phyloP scores from a whole-genome alignment of 2,888 invertebrate genomes.

The Drosophila maculinotata region DNA sequence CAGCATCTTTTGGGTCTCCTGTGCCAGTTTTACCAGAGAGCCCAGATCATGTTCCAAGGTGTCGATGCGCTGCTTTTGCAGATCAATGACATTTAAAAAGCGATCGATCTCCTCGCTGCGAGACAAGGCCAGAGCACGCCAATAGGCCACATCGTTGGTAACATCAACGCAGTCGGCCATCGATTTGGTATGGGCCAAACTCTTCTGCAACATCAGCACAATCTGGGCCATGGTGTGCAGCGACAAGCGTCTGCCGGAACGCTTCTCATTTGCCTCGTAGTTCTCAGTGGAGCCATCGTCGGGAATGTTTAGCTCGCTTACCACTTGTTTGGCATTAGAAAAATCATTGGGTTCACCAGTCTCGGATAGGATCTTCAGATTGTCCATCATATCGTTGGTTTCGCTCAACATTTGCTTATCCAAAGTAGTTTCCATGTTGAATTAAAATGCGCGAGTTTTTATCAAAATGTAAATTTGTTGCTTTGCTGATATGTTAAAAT shows the following conservation, averaged over 20 bases:
- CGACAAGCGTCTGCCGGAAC: not conserved
- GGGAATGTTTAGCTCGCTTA: not conserved
- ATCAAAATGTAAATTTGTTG: slow-evolving; percentile 5
- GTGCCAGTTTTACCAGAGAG: slow-evolving; percentile 31
- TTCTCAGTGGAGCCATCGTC: not conserved
- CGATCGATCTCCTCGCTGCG: slow-evolving; percentile 33
- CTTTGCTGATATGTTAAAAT: not conserved
- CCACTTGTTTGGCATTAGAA: not conserved
- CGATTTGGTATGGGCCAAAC: slow-evolving; percentile 2
- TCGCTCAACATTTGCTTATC: not conserved
- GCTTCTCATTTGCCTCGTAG: too few relatives aligned
- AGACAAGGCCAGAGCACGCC: slow-evolving; percentile 45
- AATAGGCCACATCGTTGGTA: slow-evolving; percentile 35
- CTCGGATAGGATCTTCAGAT: not conserved
- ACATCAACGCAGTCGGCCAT: slow-evolving; percentile 13
- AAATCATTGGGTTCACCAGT: not conserved
- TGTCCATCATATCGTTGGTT: not conserved
- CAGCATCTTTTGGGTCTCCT: slow-evolving; percentile 44
- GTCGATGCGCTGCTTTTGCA: slow-evolving; percentile 46
- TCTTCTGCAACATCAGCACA: slow-evolving; percentile 30
- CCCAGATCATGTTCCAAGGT: slow-evolving; percentile 42
- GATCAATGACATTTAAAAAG: slow-evolving; percentile 29
- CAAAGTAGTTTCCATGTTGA: slow-evolving; percentile 12
- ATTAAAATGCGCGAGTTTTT: not conserved
- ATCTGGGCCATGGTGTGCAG: slow-evolving; percentile 38